Conservation (phyloP, 2,113 vertebrate species). For the Otolemur garnettii region DNA sequence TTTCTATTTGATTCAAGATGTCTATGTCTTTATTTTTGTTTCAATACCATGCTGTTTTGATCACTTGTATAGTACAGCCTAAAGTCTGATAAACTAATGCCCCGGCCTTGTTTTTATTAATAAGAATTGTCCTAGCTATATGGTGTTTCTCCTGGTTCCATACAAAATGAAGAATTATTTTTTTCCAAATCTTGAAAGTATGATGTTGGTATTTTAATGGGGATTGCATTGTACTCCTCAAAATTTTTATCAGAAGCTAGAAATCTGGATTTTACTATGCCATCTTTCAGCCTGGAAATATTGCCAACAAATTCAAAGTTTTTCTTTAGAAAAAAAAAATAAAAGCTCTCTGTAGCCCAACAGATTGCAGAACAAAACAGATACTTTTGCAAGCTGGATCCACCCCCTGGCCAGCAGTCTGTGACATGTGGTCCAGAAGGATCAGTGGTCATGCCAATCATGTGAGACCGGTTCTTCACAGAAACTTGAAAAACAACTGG, state of each 20-base stretch:
- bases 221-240: not conserved
- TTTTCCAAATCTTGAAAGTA: no score
- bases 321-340: not conserved
- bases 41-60: no score
- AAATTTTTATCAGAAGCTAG: constrained; percentile 14
- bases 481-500: not conserved
- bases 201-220: no score
- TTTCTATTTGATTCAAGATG: no score
- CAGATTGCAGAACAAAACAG: not conserved
- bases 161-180: no score
- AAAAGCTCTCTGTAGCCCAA: not conserved
- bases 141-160: no score
- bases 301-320: not conserved
- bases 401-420: not conserved
- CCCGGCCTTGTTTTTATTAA: no score
- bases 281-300: not conserved
- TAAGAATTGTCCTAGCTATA: no score
- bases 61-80: no score
- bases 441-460: not conserved
- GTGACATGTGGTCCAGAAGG: not conserved
- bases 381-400: not conserved
- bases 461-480: not conserved
- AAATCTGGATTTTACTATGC: constrained; percentile 32
- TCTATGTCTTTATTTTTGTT: no score
- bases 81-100: no score